Conservation (phyloP, 2,113 vertebrate species). For the Passer montanus region DNA sequence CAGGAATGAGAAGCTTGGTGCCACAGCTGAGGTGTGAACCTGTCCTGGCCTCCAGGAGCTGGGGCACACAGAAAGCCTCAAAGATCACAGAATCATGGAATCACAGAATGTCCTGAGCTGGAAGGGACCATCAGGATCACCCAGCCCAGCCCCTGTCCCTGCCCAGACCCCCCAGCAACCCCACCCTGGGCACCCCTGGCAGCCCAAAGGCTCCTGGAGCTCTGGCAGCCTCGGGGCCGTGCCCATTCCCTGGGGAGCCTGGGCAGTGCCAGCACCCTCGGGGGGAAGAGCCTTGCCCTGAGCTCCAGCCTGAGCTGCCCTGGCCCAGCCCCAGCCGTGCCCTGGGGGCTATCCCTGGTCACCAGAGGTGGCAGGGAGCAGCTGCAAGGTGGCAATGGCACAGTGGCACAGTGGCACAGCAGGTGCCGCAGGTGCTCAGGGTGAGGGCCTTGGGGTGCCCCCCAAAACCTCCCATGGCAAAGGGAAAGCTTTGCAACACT, state of each 20-base stretch:
- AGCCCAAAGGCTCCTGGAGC: background rate
- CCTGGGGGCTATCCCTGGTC: background rate
- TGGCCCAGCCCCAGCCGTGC: rapidly evolving
- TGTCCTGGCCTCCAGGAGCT: background rate
- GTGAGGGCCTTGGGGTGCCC: background rate
- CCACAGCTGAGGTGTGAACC: background rate
- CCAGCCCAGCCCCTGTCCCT: rapidly evolving
- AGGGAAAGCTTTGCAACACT: background rate
- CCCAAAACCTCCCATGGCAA: background rate
- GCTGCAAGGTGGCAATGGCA: background rate
- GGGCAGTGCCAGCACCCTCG: background rate
- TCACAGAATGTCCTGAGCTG: background rate
- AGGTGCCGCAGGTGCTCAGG: background rate
- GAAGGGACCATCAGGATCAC: rapidly evolving
- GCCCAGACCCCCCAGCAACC: background rate
- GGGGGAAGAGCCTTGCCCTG: background rate
- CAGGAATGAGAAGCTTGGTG: background rate
- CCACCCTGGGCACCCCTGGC: background rate
- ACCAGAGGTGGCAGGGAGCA: background rate
- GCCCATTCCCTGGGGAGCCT: background rate
- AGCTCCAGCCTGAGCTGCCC: background rate
- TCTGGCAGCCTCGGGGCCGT: background rate
- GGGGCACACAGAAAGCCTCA: background rate
- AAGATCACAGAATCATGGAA: background rate
- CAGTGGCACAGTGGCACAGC: background rate